phyloP scores from a whole-genome alignment of 2,113 vertebrate species.

The Oreotrochilus melanogaster region DNA sequence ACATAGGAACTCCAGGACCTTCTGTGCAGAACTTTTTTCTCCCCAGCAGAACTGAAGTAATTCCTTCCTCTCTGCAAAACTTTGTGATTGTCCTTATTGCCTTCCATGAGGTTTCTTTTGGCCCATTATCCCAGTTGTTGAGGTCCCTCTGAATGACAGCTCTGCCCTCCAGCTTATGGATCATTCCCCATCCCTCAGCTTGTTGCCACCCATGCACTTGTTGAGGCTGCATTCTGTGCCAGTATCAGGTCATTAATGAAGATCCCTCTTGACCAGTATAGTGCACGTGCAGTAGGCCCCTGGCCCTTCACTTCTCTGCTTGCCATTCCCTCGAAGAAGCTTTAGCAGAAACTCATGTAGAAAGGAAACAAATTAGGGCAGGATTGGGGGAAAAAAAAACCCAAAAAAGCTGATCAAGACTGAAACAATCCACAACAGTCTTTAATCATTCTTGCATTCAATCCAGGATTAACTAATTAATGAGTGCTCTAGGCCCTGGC shows the following conservation, averaged over 20 bases:
- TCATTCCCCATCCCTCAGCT: not conserved
- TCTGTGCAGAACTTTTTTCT: not conserved
- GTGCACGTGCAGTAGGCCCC: not conserved
- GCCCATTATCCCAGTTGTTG: not conserved
- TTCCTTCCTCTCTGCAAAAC: not conserved
- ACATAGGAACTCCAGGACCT: not conserved
- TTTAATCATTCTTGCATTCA: not conserved
- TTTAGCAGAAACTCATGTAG: not conserved
- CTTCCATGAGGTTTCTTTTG: not conserved
- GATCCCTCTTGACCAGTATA: not conserved
- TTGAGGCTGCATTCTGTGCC: not conserved
- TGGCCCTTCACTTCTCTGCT: not conserved
- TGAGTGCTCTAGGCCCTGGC: not conserved
- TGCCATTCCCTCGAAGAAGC: not conserved
- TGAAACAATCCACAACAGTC: not conserved
- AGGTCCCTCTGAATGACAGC: not conserved
- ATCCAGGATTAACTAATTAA: conserved; percentile 37
- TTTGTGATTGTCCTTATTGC: not conserved
- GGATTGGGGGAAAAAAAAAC: not conserved
- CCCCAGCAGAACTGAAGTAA: not conserved
- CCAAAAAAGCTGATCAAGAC: not conserved
- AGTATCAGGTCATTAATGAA: not conserved
- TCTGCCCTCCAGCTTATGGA: not conserved
- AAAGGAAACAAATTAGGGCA: not conserved
- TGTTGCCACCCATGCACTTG: not conserved